These are phyloP conservation scores for Agapornis canus DNA, from an alignment of 2,797 vertebrate species.

Conservation along the genomic window DNA sequence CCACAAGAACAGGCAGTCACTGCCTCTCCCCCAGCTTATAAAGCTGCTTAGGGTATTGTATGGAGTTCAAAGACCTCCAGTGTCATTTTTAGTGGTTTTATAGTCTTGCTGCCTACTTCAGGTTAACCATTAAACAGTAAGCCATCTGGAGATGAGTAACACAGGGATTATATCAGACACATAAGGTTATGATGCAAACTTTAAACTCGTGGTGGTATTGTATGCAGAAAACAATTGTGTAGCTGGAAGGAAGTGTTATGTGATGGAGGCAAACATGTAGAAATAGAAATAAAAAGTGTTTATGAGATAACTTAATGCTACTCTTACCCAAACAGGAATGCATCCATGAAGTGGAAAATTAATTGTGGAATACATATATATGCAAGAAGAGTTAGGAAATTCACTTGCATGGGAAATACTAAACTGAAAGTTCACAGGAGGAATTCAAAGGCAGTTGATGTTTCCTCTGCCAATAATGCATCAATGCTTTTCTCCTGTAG, in stretches of 20 bases:
- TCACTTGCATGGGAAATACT: background rate
- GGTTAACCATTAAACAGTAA: background rate
- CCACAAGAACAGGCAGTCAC: accelerated
- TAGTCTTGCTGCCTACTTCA: background rate
- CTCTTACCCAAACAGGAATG: background rate
- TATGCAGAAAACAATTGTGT: background rate
- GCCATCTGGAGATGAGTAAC: background rate
- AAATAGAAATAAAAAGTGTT: background rate
- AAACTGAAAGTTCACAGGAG: background rate
- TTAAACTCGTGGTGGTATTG: background rate
- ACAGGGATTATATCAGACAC: background rate
- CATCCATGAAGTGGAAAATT: background rate
- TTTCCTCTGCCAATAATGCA: background rate
- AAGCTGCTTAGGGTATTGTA: background rate
- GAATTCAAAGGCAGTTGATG: background rate
- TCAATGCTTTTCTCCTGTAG: accelerated
- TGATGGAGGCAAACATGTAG: background rate
- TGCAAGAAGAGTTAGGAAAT: background rate
- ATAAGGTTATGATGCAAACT: background rate
- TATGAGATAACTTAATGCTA: background rate
- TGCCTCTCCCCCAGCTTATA: background rate
- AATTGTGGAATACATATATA: background rate
- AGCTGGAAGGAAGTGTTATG: background rate
- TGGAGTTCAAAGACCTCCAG: background rate
- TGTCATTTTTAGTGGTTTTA: background rate